phyloP scores from a whole-genome alignment of 2,113 vertebrate genomes.

The Dicerorhinus sumatrensis region DNA sequence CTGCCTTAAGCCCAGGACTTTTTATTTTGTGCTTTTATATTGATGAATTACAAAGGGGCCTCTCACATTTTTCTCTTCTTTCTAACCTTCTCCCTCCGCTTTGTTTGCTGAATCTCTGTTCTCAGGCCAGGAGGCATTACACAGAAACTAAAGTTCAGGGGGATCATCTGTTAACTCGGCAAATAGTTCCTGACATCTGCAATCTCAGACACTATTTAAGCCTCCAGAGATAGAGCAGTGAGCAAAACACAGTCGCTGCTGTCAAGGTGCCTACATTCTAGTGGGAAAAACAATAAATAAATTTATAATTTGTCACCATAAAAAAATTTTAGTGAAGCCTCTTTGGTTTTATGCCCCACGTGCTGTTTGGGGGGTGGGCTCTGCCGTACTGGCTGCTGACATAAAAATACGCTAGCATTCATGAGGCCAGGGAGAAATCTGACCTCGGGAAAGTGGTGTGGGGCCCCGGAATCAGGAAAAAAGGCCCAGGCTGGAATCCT shows the following conservation, averaged over 20 bases:
- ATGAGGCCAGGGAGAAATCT: not conserved
- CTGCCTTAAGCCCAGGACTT: not conserved
- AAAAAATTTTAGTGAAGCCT: not conserved
- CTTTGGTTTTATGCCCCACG: not conserved
- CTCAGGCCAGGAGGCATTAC: not conserved
- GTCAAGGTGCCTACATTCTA: not conserved
- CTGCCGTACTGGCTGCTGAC: not conserved
- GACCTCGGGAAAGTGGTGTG: not conserved
- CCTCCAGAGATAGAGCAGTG: not conserved
- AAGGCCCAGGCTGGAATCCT: not conserved
- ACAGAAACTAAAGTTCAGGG: not conserved
- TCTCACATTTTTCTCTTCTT: not conserved
- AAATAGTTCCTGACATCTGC: not conserved
- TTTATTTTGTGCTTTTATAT: not conserved
- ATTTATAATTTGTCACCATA: not conserved
- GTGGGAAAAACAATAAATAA: not conserved
- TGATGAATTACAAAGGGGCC: not conserved
- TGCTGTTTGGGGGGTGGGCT: not conserved
- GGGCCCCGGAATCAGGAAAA: not conserved
- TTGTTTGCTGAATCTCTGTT: not conserved
- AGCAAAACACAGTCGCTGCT: not conserved
- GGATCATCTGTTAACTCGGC: not conserved
- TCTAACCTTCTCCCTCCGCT: not conserved
- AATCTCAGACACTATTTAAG: not conserved
- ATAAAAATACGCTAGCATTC: not conserved